Base-by-base conservation (phyloP, 1,140 invertebrate genomes). In the Atopsyche davidsoni region DNA sequence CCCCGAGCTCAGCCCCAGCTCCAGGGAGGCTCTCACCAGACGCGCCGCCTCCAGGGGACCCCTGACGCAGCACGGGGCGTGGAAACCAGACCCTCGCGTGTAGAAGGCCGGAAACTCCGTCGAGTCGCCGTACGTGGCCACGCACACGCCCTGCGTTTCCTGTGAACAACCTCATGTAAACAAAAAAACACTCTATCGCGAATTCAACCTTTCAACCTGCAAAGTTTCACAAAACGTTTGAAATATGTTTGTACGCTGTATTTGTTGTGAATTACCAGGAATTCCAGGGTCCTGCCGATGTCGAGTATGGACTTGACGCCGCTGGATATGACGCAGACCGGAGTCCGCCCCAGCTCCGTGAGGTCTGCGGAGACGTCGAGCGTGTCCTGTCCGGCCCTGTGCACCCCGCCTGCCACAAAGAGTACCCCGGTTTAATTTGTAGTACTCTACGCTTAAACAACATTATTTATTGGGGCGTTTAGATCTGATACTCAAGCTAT, bases 271-370 rank as follows among this genome's bases (percentile, higher is more conserved):
- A 62, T 76, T 75, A 87, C 91, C 73, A 99, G 71, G 65, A 86
- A 96, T 68, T 99, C 96, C 21, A 99, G 73, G 1, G 96, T 98
- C 61, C 86, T 85, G 1, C 80, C 82, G 61, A 99, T 94, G 66
- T 99, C 96, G 21, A 99, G 74, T 60, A 99, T 98, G 24, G 94
- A 96, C 75, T 99, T 99, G 25, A 96, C 81, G 11, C 96, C 96
- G 60, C 93, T 90, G 54, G 90, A 97, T 1, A 99, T 83, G 9
- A 98, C 93, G 46, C 89, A 80, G 1, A 97, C 81, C 4, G 86
- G 83, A 50, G 85, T 95, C 40, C 83, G 75, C 4, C 92, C 86
- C 17, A 99, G 75, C 69, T 99, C 95, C 7, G 79, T 82, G 13
- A 99, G 75, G 75, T 99, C 96, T 4, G 96, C 92, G 58, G 95